phyloP scores from a whole-genome alignment of 2,113 vertebrate species.

The Mugil cephalus region DNA sequence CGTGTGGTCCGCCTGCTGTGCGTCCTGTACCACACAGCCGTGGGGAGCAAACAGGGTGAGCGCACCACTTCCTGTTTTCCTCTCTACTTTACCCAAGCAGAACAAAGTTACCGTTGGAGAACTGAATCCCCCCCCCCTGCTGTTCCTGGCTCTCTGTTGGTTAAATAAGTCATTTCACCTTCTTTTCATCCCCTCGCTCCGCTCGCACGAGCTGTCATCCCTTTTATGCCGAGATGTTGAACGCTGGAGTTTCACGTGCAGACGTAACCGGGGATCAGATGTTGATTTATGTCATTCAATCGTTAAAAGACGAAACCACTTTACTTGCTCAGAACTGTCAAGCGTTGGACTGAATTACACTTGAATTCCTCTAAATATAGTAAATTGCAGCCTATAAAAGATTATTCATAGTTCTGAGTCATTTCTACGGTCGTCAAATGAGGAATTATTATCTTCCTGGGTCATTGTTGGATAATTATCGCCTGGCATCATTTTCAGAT shows the following conservation, averaged over 20 bases:
- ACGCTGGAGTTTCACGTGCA: constrained; percentile 27
- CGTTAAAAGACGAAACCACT: constrained; percentile 24
- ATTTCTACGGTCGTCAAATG: neutral
- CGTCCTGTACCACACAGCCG: constrained; percentile 30
- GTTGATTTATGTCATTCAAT: constrained; percentile 18
- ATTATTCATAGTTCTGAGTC: neutral
- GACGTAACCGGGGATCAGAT: constrained; percentile 40
- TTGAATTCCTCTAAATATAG: neutral
- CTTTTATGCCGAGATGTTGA: constrained; percentile 54
- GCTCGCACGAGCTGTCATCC: constrained; percentile 71
- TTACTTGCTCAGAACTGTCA: constrained; percentile 4
- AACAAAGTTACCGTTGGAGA: constrained; percentile 77
- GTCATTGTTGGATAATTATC: no score
- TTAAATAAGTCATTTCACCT: constrained; percentile 81
- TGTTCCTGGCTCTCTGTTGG: constrained; percentile 70
- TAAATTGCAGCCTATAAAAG: neutral
- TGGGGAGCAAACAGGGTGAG: constrained; percentile 42
- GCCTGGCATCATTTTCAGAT: no score
- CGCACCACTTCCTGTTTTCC: constrained; percentile 67
- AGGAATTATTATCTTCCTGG: no score
- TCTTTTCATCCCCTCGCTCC: constrained; percentile 78
- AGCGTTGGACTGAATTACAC: neutral
- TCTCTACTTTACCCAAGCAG: constrained; percentile 70
- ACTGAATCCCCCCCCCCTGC: constrained; percentile 73
- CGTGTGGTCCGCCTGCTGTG: constrained; percentile 32